These are phyloP conservation scores for Ips typographus DNA, from an alignment of 1,140 invertebrate species.

Conservation along the genomic window DNA sequence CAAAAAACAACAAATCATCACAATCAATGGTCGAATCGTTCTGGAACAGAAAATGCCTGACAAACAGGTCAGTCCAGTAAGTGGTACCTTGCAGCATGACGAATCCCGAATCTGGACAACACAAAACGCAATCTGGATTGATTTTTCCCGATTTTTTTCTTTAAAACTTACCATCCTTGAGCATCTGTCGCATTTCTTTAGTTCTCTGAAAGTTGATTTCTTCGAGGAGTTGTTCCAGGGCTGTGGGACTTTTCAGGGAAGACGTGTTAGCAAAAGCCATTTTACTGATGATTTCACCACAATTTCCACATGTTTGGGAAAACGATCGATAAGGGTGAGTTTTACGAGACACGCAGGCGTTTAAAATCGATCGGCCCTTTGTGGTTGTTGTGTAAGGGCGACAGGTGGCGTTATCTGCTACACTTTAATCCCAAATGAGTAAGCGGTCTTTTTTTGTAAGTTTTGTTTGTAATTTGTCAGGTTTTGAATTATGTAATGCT, in stretches of 20 bases:
- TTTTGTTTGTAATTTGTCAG: no score
- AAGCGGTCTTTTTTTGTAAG: no score
- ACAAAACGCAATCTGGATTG: not conserved
- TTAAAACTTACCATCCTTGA: conserved; percentile 73
- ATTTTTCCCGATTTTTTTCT: not conserved
- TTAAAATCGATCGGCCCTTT: no score
- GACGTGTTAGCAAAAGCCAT: conserved; percentile 64
- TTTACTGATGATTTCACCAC: conserved; percentile 5
- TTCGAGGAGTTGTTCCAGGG: conserved; percentile 80
- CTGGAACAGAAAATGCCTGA: conserved; percentile 91
- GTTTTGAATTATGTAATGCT: no score
- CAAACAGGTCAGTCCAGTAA: conserved; percentile 96
- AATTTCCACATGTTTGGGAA: not conserved
- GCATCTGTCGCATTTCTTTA: conserved; percentile 83
- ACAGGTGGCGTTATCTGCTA: no score
- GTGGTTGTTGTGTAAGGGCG: no score
- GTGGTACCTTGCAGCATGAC: conserved; percentile 88
- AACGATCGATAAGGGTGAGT: not conserved
- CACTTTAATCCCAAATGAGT: no score
- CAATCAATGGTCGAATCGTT: conserved; percentile 78
- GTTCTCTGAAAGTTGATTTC: conserved; percentile 89
- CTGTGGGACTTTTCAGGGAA: conserved; percentile 66
- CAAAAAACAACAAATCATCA: conserved; percentile 95
- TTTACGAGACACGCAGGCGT: not conserved
- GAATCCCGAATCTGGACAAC: conserved; percentile 78